Conservation (phyloP, 2,888 invertebrate species). For the Dermolepida albohirtum region DNA sequence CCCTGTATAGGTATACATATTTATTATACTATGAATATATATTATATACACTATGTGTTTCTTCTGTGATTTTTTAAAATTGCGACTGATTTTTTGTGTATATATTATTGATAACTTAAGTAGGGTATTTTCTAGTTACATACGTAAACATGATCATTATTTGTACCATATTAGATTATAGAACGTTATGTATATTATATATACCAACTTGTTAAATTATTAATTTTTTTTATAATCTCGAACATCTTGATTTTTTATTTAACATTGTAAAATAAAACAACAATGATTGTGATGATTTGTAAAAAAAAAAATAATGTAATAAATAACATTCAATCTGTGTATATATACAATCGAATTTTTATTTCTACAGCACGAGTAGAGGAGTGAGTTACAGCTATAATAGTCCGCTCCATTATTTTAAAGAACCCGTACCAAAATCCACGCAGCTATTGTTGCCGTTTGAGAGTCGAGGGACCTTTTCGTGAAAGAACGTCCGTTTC, state of each 20-base stretch:
- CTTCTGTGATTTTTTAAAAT: conserved; percentile 47
- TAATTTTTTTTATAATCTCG: conserved; percentile 16
- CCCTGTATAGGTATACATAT: conserved; percentile 17
- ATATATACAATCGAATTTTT: conserved; percentile 7
- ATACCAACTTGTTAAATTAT: conserved; percentile 46
- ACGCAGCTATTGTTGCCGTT: conserved; percentile 20
- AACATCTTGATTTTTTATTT: conserved; percentile 4
- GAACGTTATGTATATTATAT: conserved; percentile 38
- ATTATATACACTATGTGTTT: conserved; percentile 40
- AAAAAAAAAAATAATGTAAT: conserved; percentile 31
- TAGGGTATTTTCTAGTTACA: conserved; percentile 16
- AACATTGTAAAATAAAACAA: conserved; percentile 26
- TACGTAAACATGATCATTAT: not conserved
- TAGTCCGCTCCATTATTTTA: conserved; percentile 13
- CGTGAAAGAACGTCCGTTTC: conserved; percentile 25
- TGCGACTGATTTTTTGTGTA: conserved; percentile 49
- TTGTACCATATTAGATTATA: conserved; percentile 38
- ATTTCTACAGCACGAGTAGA: not conserved
- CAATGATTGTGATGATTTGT: not conserved
- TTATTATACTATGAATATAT: conserved; percentile 38
- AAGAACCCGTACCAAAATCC: conserved; percentile 16
- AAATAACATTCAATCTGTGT: not conserved
- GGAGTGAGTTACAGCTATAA: not conserved
- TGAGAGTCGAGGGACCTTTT: conserved; percentile 31
- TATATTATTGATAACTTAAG: conserved; percentile 25